These are phyloP conservation scores for Cyanoderma ruficeps DNA, from an alignment of 2,113 vertebrate genomes.

Conservation along the genomic window DNA sequence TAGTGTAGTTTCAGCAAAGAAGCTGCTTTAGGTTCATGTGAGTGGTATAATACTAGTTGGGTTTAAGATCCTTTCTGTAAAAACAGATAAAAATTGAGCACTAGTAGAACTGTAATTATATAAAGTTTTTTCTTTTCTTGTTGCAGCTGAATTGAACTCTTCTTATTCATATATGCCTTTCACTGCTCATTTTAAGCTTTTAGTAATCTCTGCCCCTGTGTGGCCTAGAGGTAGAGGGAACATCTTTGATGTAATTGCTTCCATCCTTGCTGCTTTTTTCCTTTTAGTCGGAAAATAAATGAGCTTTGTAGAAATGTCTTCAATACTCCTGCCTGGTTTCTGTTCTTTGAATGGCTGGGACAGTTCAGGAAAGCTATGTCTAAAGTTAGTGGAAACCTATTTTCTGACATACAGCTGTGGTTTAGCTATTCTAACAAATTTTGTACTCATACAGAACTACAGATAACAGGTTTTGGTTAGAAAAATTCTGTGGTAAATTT, in stretches of 20 bases:
- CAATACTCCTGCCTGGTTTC: neutral
- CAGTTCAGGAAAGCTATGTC: neutral
- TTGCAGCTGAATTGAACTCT: neutral
- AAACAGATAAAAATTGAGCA: neutral
- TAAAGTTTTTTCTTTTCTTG: neutral
- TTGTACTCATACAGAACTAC: neutral
- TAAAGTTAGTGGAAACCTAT: neutral
- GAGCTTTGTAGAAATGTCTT: neutral
- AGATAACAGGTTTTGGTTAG: neutral
- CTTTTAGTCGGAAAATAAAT: neutral
- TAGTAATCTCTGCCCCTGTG: neutral
- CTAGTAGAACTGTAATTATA: neutral
- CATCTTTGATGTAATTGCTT: neutral
- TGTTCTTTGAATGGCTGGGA: neutral
- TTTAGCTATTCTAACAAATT: neutral
- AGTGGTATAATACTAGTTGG: neutral
- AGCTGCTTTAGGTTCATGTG: neutral
- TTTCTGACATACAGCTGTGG: neutral
- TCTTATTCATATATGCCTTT: neutral
- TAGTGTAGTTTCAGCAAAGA: neutral
- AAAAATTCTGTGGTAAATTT: neutral
- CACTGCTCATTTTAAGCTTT: neutral
- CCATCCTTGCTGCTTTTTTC: neutral
- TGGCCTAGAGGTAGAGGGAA: neutral
- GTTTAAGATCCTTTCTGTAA: neutral